Percentiles rank a stretch among this genome's conserved stretches.
Conservation (phyloP, 1,140 invertebrate genomes). For the Saxidomus purpurata region DNA sequence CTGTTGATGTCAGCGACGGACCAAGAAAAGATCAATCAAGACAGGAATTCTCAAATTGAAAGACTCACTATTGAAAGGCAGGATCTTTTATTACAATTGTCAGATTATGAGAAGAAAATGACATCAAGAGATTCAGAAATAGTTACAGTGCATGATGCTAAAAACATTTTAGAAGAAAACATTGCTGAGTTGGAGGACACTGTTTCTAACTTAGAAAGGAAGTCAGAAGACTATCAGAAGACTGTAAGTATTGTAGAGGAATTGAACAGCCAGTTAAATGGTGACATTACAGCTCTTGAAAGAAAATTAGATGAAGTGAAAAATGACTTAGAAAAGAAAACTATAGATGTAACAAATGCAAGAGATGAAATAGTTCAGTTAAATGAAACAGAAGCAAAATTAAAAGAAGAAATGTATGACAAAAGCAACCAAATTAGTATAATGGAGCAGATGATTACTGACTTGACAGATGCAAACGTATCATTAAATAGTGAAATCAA, state of each 20-base stretch:
- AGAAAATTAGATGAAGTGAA: neutral
- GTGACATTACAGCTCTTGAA: neutral
- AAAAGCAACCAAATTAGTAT: neutral
- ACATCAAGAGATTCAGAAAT: neutral
- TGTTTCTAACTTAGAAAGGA: neutral
- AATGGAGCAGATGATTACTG: neutral
- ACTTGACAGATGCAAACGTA: neutral
- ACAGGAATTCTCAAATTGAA: conserved; percentile 46
- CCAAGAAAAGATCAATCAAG: conserved; percentile 15
- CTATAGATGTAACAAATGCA: neutral
- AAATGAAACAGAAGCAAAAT: neutral
- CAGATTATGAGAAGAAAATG: neutral
- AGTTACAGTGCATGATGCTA: neutral
- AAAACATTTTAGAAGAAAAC: neutral
- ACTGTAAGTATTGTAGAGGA: neutral
- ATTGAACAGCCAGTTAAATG: neutral
- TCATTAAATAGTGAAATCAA: conserved; percentile 34
- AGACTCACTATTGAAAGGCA: conserved; percentile 44
- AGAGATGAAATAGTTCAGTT: neutral
- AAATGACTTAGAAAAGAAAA: neutral
- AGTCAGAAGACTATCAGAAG: neutral
- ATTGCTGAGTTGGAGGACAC: neutral
- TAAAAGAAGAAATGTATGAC: neutral
- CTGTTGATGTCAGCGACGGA: neutral
- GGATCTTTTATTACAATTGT: conserved; percentile 37